Conservation (phyloP, 2,113 vertebrate genomes). For the Callospermophilus lateralis region DNA sequence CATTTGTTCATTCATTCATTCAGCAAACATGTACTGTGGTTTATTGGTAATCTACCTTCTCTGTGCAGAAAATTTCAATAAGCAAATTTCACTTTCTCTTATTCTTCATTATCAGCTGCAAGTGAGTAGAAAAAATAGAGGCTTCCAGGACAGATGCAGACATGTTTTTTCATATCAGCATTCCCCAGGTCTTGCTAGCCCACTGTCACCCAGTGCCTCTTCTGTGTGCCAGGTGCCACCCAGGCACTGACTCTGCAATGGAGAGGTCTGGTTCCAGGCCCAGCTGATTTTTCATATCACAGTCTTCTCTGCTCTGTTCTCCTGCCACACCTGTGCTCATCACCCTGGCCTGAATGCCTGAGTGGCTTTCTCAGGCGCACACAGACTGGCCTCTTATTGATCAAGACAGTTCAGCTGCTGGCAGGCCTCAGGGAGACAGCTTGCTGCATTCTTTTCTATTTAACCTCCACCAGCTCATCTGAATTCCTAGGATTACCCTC, state of each 20-base stretch:
- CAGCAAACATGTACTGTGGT: neutral
- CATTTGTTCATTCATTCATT: neutral
- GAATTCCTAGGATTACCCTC: neutral
- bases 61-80: neutral
- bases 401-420: neutral
- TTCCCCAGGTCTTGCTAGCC: neutral
- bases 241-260: neutral
- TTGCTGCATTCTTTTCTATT: neutral
- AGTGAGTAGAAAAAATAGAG: neutral
- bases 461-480: neutral
- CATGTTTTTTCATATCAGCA: neutral
- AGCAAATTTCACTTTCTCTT: neutral
- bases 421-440: neutral
- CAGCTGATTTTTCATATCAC: neutral
- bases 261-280: neutral
- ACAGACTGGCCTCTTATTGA: neutral
- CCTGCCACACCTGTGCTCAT: neutral
- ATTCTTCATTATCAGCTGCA: neutral
- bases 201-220: neutral
- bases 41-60: neutral
- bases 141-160: neutral
- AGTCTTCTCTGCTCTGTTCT: conserved; percentile 8
- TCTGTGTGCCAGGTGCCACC: neutral
- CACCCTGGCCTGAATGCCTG: neutral
- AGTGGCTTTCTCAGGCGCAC: neutral